phyloP scores from a whole-genome alignment of 92 coral and sea anemone species.

The Phenganax marumi region DNA sequence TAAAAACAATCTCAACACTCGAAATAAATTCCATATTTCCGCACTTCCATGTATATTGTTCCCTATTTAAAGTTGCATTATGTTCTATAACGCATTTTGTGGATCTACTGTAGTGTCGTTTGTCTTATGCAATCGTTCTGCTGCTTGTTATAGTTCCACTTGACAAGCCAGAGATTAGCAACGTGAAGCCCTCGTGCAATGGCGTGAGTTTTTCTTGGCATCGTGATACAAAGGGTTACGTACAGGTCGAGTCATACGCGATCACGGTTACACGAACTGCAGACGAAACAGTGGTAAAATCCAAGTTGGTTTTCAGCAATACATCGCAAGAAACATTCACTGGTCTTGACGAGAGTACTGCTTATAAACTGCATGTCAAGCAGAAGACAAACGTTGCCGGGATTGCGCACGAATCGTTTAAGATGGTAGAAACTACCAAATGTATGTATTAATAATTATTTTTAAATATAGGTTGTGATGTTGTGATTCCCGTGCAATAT shows the following conservation, averaged over 20 bases:
- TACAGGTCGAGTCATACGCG: not conserved
- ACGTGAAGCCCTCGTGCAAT: slow-evolving; percentile 20
- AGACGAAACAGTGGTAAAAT: not conserved
- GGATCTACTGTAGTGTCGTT: not conserved
- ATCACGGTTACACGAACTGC: not conserved
- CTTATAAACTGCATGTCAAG: slow-evolving; percentile 10
- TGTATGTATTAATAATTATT: slow-evolving; percentile 18
- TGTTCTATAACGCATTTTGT: too few species aligned
- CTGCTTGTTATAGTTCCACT: slow-evolving; percentile 16
- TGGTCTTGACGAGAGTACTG: slow-evolving; percentile 21
- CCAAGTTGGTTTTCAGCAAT: not conserved
- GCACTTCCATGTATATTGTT: not conserved
- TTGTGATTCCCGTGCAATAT: not conserved
- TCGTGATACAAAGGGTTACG: not conserved
- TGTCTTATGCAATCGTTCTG: not conserved
- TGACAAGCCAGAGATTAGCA: slow-evolving; percentile 19
- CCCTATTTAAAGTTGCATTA: too few species aligned
- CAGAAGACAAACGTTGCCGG: slow-evolving; percentile 8
- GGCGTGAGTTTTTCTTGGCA: slow-evolving; percentile 30
- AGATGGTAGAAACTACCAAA: not conserved
- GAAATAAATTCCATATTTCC: too few species aligned
- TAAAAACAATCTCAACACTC: too few species aligned
- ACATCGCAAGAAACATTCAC: not conserved
- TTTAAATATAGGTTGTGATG: not conserved
- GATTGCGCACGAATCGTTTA: not conserved